Conservation (phyloP, 2,797 vertebrate genomes). For the Clarias laeviceps region DNA sequence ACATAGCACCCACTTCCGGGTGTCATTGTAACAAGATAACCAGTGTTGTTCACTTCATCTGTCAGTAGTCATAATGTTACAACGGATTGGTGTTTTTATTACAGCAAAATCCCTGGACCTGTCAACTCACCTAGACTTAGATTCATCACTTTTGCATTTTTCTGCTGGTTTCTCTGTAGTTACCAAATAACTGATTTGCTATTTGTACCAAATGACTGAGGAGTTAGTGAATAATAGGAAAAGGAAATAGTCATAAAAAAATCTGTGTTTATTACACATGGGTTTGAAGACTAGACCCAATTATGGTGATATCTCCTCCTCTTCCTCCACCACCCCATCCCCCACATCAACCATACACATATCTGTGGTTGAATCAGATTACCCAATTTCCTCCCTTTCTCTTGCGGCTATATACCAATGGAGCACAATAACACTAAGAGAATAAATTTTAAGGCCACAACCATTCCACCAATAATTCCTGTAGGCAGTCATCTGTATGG, state of each 20-base stretch:
- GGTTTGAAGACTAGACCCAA: not conserved
- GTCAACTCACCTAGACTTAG: not conserved
- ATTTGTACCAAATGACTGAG: too few species aligned
- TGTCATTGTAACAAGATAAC: too few species aligned
- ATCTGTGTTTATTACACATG: not conserved
- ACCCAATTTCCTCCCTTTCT: constrained; percentile 28
- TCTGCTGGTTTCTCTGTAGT: not conserved
- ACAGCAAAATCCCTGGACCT: not conserved
- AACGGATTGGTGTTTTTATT: too few species aligned
- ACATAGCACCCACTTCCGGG: too few species aligned
- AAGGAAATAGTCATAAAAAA: not conserved
- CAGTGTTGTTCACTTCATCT: too few species aligned
- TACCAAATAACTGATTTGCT: not conserved
- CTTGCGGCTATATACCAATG: constrained; percentile 60
- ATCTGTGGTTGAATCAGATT: constrained; percentile 23
- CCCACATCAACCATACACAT: not conserved
- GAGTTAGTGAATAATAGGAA: not conserved
- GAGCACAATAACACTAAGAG: constrained; percentile 72
- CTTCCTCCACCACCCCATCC: not conserved
- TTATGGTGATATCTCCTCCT: not conserved
- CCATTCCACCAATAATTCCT: constrained; percentile 54
- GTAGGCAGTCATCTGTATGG: constrained; percentile 60
- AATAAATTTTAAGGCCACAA: constrained; percentile 65
- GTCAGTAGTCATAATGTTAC: too few species aligned
- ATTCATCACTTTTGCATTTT: not conserved